Evolutionary conservation across 2,113 vertebrate species (phyloP).

Genomic region (Puffinus mauretanicus): DNA sequence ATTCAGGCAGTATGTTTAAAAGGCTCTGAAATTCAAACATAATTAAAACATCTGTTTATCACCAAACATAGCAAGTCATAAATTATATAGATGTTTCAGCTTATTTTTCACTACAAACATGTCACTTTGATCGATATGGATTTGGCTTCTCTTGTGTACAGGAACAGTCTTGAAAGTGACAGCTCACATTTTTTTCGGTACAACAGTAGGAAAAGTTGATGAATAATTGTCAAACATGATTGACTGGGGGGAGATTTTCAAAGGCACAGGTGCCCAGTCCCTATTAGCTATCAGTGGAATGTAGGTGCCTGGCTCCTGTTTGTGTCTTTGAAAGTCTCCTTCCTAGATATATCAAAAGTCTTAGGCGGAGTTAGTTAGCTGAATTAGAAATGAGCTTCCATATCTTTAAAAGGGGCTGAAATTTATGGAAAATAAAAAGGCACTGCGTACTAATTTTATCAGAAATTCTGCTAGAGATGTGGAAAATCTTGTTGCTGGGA

Average conservation of each 20-base stretch:
- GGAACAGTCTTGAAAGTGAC: conserved; percentile 43
- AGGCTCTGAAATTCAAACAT: conserved; percentile 47
- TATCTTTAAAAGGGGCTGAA: neutral
- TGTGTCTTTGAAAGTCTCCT: conserved; percentile 30
- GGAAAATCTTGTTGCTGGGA: neutral
- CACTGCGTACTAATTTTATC: neutral
- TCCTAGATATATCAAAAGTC: neutral
- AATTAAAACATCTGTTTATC: conserved; percentile 73
- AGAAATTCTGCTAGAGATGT: neutral
- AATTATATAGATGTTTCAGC: conserved; percentile 63
- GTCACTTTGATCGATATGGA: conserved; percentile 65
- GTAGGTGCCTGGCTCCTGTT: neutral
- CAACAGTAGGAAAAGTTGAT: conserved; percentile 19
- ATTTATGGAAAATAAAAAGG: neutral
- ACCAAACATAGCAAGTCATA: conserved; percentile 63
- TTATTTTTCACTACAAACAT: conserved; percentile 65
- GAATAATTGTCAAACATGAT: neutral
- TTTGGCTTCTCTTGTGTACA: conserved; percentile 39
- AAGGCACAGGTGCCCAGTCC: conserved; percentile 7
- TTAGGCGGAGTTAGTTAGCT: neutral
- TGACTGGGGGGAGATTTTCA: conserved; percentile 42
- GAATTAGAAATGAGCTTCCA: neutral
- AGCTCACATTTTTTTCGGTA: conserved; percentile 4
- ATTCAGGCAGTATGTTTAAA: conserved; percentile 40
- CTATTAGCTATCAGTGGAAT: conserved; percentile 20